Evolutionary conservation across 2,888 invertebrate species (phyloP).

Genomic region (Prenolepis imparis): DNA sequence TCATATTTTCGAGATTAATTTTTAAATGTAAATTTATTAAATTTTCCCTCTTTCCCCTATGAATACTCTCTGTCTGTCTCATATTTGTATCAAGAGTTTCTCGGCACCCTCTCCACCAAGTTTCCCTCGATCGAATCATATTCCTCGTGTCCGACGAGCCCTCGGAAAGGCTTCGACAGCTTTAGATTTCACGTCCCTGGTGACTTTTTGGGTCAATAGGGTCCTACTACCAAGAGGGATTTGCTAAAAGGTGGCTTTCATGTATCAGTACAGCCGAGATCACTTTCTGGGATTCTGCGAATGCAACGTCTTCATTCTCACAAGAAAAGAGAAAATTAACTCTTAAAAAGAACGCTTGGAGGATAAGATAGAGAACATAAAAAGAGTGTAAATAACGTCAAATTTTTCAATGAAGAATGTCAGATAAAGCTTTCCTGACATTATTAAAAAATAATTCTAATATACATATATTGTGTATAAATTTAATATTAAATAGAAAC

Average conservation of each 20-base stretch:
- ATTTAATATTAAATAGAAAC: not conserved
- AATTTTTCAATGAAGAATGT: not conserved
- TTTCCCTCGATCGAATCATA: constrained; percentile 16
- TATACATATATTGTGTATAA: not conserved
- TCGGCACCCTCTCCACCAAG: not conserved
- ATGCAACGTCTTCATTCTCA: not conserved
- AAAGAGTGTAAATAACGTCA: constrained; percentile 3
- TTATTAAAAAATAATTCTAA: constrained; percentile 11
- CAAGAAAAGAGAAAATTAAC: not conserved
- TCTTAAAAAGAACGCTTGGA: not conserved
- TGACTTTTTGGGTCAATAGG: constrained; percentile 43
- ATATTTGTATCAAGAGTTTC: constrained; percentile 5
- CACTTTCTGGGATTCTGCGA: constrained; percentile 17
- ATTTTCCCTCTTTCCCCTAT: not conserved
- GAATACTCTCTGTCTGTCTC: constrained; percentile 1
- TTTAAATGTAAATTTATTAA: not conserved
- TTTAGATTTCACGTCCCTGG: constrained; percentile 4
- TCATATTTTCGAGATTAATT: not conserved
- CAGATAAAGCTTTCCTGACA: not conserved
- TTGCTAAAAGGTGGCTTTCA: constrained; percentile 38
- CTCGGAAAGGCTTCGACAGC: constrained; percentile 6
- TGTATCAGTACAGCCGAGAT: constrained; percentile 15
- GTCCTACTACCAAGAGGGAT: constrained; percentile 28
- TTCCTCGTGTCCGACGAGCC: constrained; percentile 10
- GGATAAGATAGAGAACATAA: not conserved